phyloP scores from a whole-genome alignment of 2,113 vertebrate species.

The Fregetta grallaria region DNA sequence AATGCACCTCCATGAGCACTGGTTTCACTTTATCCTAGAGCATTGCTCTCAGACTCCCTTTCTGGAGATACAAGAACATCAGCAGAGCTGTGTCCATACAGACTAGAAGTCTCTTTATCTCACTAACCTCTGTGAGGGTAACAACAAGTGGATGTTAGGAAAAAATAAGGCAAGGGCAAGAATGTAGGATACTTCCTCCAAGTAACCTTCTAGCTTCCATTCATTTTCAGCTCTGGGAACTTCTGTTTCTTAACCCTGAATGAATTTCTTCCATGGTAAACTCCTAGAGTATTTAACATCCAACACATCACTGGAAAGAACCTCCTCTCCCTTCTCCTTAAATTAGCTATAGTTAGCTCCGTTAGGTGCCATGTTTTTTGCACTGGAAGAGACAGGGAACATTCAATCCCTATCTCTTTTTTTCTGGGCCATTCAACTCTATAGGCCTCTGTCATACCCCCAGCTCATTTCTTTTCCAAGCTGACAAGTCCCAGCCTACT shows the following conservation, averaged over 20 bases:
- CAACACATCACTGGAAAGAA: not conserved
- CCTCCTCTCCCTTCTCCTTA: not conserved
- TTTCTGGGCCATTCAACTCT: not conserved
- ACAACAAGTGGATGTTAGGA: not conserved
- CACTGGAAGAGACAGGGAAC: not conserved
- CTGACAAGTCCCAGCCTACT: not conserved
- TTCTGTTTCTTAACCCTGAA: not conserved
- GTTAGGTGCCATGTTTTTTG: not conserved
- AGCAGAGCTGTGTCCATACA: not conserved
- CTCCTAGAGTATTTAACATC: not conserved
- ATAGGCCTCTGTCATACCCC: not conserved
- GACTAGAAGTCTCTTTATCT: not conserved
- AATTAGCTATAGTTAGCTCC: not conserved
- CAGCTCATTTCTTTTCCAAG: not conserved
- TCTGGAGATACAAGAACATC: not conserved
- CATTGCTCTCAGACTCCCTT: not conserved
- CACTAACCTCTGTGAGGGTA: not conserved
- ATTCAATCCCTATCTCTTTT: not conserved
- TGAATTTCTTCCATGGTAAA: not conserved
- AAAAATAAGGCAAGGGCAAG: not conserved
- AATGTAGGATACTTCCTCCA: not conserved
- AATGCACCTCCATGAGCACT: not conserved
- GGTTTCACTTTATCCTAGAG: not conserved
- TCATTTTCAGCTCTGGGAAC: not conserved
- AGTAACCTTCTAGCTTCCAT: not conserved